Percentiles rank a stretch among this genome's conserved stretches.
These are phyloP conservation scores for Calosoma granatense DNA, from an alignment of 1,140 invertebrate species.

Conservation along the genomic window DNA sequence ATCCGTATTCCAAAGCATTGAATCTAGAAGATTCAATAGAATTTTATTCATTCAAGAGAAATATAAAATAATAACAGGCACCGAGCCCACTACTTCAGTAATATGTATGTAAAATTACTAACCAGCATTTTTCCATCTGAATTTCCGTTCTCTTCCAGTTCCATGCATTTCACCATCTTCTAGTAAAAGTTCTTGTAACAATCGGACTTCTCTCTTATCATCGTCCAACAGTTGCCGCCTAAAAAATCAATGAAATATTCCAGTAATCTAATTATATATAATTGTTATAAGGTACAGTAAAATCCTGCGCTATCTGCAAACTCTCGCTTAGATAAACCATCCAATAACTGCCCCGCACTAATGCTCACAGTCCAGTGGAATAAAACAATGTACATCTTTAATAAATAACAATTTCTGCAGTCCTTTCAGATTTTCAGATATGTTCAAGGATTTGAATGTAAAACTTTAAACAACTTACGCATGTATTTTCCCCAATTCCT, in stretches of 20 bases:
- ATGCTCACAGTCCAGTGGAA: too few relatives aligned
- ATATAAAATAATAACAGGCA: too few relatives aligned
- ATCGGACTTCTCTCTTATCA: slow-evolving; percentile 64
- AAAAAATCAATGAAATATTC: slow-evolving; percentile 16
- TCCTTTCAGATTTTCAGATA: too few relatives aligned
- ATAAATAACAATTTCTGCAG: too few relatives aligned
- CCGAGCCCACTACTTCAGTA: too few relatives aligned
- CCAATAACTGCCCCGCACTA: too few relatives aligned
- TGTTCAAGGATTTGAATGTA: background rate
- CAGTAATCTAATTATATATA: slow-evolving; percentile 12
- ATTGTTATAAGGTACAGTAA: too few relatives aligned
- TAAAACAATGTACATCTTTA: too few relatives aligned
- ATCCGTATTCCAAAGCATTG: slow-evolving; percentile 21
- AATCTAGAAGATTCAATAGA: background rate
- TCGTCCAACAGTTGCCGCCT: slow-evolving; percentile 68
- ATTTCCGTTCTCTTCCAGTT: slow-evolving; percentile 59
- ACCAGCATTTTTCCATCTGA: slow-evolving; percentile 73
- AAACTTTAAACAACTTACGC: slow-evolving; percentile 37
- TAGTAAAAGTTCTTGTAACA: slow-evolving; percentile 71
- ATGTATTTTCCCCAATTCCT: slow-evolving; percentile 60
- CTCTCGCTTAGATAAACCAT: too few relatives aligned
- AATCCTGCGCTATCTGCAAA: too few relatives aligned
- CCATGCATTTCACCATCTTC: slow-evolving; percentile 81
- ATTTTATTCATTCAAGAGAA: too few relatives aligned
- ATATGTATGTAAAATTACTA: slow-evolving; percentile 15